Base-by-base conservation (phyloP, 2,888 invertebrate genomes). In the Apamea anceps region DNA sequence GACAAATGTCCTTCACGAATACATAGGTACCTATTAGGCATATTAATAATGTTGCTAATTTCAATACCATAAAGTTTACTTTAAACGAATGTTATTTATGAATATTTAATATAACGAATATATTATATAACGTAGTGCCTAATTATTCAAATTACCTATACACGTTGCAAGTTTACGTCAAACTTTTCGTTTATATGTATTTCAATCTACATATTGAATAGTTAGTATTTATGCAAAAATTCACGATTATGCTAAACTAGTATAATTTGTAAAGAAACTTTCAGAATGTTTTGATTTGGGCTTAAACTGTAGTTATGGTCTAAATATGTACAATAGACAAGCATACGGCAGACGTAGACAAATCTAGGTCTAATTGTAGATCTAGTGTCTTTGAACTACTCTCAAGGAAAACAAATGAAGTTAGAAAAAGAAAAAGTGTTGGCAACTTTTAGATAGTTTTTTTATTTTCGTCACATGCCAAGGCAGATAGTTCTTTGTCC, bases 1-100 rank as follows among this genome's bases (percentile, higher is more conserved):
- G 75, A 89, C 89, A 90, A 90, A 91, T 90, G 81, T 87, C 93
- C 93, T 93, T 93, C 91, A 81, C 68, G 76, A 78, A 85, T 82
- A 86, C 88, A 80, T 86, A 88, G n/a, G 51, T 57, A 54, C 18
- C 6, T 60, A 87, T 85, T 87, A 84, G 82, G 84, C 85, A 86
- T 85, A 82, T 81, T 76, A 60, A 85, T 83, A 85, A 83, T 84
- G 85, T 88, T 87, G 81, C 86, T 82, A 88, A 86, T 84, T 87
- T 90, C 85, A 77, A 70, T 82, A 72, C 37, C 72, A 45, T 76
- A 66, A 70, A 37, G 57, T 71, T 77, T 66, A 57, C 45, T 70
- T 72, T 68, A 7, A 72, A 79, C 18, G 32, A 75, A 77, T 81
- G 45, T 28, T 76, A 62, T 62, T 42, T 72, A 60, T 72, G 32